Percentiles rank a stretch among this genome's conserved stretches.
phyloP scores from a whole-genome alignment of 2,888 invertebrate species.

The Ceriagrion tenellum region DNA sequence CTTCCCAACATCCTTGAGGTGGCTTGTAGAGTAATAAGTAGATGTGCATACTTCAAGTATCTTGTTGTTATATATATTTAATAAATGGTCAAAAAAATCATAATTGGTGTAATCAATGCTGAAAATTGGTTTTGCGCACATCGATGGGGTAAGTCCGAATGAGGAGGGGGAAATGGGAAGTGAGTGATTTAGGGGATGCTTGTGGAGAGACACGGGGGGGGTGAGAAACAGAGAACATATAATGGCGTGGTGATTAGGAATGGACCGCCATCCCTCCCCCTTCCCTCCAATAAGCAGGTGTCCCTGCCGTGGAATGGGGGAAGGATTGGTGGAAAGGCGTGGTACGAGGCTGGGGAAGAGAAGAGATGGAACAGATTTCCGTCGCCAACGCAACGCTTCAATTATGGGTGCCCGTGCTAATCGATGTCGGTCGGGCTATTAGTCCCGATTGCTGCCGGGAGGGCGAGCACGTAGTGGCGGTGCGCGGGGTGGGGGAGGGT shows the following conservation, averaged over 20 bases:
- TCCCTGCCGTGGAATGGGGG: not conserved
- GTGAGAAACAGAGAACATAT: not conserved
- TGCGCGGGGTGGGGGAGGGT: not conserved
- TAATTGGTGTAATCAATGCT: too few species aligned
- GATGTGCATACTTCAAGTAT: too few species aligned
- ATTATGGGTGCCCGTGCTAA: conserved; percentile 29
- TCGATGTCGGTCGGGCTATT: not conserved
- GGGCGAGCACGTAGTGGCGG: not conserved
- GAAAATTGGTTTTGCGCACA: not conserved
- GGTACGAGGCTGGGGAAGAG: too few species aligned
- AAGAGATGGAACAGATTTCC: conserved; percentile 5
- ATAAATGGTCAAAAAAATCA: too few species aligned
- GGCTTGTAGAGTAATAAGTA: too few species aligned
- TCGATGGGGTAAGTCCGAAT: not conserved
- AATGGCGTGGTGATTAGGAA: not conserved
- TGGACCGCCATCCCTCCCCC: not conserved
- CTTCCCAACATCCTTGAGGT: too few species aligned
- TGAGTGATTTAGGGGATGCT: too few species aligned
- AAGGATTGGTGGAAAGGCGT: too few species aligned
- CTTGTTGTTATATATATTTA: too few species aligned
- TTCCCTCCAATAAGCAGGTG: not conserved
- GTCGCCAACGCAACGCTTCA: not conserved
- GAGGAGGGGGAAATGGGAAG: not conserved
- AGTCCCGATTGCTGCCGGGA: not conserved
- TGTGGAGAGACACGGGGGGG: not conserved